These are phyloP conservation scores for Fregetta grallaria DNA, from an alignment of 2,113 vertebrate genomes.

Conservation along the genomic window DNA sequence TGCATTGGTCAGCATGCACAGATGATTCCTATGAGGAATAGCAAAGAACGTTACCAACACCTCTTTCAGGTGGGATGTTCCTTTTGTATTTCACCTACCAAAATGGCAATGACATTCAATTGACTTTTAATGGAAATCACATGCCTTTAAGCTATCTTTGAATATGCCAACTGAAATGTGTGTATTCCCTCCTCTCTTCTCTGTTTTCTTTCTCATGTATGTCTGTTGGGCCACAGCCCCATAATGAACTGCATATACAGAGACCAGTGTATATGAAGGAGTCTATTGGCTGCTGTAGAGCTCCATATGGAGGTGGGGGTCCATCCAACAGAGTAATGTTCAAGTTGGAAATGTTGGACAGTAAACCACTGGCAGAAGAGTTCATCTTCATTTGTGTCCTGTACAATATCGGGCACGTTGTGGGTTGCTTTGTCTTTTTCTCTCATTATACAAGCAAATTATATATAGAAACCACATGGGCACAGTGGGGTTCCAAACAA, in stretches of 20 bases:
- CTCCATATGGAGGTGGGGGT: neutral
- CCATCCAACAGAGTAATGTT: neutral
- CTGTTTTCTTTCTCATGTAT: neutral
- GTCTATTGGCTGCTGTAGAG: neutral
- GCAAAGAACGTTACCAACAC: neutral
- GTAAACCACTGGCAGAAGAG: neutral
- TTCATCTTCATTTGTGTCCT: slow-evolving; percentile 26
- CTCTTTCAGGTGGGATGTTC: neutral
- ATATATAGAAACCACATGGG: slow-evolving; percentile 55
- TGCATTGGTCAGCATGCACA: neutral
- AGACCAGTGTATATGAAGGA: neutral
- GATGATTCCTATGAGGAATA: neutral
- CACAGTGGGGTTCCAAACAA: slow-evolving; percentile 32
- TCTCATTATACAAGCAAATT: slow-evolving; percentile 34
- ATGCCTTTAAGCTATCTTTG: neutral
- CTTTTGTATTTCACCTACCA: neutral
- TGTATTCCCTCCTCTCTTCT: neutral
- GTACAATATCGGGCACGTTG: neutral
- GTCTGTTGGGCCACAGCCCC: neutral
- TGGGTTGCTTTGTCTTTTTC: slow-evolving; percentile 29
- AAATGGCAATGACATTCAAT: neutral
- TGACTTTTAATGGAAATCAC: neutral
- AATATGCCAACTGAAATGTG: neutral
- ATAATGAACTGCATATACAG: slow-evolving; percentile 5
- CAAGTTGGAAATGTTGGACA: neutral